These are phyloP conservation scores for Recurvirostra avosetta DNA, from an alignment of 2,113 vertebrate species.

Conservation along the genomic window DNA sequence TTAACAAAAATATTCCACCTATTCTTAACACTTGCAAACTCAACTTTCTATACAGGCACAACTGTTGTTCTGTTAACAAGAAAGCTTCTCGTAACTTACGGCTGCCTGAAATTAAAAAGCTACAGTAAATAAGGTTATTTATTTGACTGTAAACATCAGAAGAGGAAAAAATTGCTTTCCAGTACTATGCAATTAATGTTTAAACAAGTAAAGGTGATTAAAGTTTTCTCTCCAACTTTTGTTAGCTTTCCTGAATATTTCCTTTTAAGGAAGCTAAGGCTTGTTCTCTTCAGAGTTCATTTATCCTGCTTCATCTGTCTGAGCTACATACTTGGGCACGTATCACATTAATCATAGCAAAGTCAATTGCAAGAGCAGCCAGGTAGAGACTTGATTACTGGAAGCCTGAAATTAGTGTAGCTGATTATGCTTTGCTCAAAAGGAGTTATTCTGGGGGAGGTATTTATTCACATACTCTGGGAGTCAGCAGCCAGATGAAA, in stretches of 20 bases:
- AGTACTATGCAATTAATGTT: not conserved
- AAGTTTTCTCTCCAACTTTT: not conserved
- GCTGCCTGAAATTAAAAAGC: not conserved
- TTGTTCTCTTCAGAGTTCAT: not conserved
- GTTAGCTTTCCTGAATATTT: not conserved
- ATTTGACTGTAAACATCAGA: not conserved
- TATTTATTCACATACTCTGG: not conserved
- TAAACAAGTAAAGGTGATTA: not conserved
- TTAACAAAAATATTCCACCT: not conserved
- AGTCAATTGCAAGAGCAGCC: constrained; percentile 4
- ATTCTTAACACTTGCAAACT: not conserved
- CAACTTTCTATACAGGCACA: not conserved
- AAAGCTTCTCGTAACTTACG: not conserved
- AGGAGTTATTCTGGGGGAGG: not conserved
- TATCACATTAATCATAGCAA: not conserved
- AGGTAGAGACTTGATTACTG: constrained; percentile 44
- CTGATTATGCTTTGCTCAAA: not conserved
- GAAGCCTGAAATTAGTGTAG: constrained; percentile 11
- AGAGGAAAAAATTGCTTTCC: not conserved
- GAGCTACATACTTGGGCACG: not conserved
- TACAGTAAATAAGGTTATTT: not conserved
- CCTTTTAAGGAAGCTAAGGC: not conserved
- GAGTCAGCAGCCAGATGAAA: not conserved
- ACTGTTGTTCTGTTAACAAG: not conserved
- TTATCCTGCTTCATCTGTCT: not conserved